phyloP scores from a whole-genome alignment of 2,113 vertebrate species.

The Platanista minor region DNA sequence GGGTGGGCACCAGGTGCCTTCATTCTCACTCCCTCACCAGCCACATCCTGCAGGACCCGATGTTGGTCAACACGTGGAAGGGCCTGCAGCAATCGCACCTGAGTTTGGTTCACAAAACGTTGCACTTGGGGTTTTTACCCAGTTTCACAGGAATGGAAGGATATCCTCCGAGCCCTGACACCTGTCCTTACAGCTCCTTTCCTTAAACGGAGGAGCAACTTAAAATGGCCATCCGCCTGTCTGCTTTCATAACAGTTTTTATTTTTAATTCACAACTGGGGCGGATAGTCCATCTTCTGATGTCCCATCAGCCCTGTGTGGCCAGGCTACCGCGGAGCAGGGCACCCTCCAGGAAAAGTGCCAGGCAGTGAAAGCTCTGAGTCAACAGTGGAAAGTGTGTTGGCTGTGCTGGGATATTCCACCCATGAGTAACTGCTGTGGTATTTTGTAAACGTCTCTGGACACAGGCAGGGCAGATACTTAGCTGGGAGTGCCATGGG shows the following conservation, averaged over 20 bases:
- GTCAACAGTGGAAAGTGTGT: constrained; percentile 29
- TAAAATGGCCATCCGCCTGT: background rate
- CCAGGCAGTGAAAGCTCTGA: background rate
- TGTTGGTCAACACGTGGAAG: background rate
- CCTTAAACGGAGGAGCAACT: constrained; percentile 5
- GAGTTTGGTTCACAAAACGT: background rate
- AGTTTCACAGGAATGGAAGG: background rate
- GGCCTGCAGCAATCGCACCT: background rate
- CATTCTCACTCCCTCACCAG: background rate
- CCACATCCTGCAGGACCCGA: accelerated
- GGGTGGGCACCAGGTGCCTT: background rate
- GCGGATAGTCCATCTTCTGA: background rate
- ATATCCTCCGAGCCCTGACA: background rate
- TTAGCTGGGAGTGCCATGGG: background rate
- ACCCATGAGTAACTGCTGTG: background rate
- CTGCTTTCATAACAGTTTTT: background rate
- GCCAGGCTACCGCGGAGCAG: background rate
- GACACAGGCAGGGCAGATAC: background rate
- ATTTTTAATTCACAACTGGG: constrained; percentile 28
- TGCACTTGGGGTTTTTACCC: background rate
- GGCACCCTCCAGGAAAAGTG: background rate
- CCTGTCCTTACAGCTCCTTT: background rate
- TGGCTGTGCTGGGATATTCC: background rate
- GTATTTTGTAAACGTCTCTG: constrained; percentile 15
- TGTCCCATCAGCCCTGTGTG: background rate